phyloP scores from a whole-genome alignment of 2,888 invertebrate species.

The Limnephilus lunatus region DNA sequence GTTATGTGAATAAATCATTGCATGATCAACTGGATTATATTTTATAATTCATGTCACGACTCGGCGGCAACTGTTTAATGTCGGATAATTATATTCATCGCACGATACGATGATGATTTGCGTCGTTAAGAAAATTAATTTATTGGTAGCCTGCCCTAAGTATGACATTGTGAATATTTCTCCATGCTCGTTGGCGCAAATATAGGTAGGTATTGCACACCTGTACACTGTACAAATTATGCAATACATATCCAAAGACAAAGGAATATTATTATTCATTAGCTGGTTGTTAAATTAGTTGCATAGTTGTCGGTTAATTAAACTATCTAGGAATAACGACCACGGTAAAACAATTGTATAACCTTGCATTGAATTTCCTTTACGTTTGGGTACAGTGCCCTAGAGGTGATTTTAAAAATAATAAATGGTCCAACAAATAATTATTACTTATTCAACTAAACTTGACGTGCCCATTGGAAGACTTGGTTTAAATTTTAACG shows the following conservation, averaged over 20 bases:
- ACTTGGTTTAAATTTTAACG: no score
- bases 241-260: background rate
- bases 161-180: background rate
- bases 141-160: background rate
- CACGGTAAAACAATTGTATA: background rate
- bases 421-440: no score
- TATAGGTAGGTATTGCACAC: background rate
- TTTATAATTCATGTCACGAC: background rate
- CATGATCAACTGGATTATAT: background rate
- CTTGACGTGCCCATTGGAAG: no score
- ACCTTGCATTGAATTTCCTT: background rate
- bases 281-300: background rate
- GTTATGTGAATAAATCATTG: background rate
- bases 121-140: background rate
- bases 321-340: background rate
- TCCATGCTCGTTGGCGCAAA: background rate
- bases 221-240: background rate
- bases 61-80: background rate
- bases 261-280: background rate
- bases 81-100: background rate
- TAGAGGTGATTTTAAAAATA: no score
- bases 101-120: background rate
- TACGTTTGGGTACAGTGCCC: background rate
- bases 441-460: no score
- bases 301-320: background rate